Conservation (phyloP, 2,888 invertebrate species). For the Vannuccia rotundouncinata region DNA sequence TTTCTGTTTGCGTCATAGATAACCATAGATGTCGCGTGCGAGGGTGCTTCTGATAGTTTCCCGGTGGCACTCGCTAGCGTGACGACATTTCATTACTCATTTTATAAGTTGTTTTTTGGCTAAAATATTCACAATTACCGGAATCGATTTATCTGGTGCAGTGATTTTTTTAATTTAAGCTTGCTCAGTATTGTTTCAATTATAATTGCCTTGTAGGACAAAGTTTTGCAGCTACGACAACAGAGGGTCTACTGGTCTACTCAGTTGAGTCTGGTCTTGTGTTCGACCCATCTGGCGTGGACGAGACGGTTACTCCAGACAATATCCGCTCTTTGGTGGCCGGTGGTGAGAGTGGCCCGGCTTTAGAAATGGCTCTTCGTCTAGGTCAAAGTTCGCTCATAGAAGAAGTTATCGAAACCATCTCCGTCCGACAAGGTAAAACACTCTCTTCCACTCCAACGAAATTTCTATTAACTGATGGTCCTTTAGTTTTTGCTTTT, state of each 20-base stretch:
- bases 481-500: no score
- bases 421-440: constrained; percentile 70
- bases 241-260: constrained; percentile 87
- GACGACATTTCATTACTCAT: no score
- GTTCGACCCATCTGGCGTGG: constrained; percentile 82
- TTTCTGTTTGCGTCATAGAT: no score
- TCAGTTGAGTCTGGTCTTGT: constrained; percentile 68
- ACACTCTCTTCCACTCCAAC: no score
- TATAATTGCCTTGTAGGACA: constrained; percentile 25
- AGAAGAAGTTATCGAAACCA: constrained; percentile 72
- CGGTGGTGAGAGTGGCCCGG: constrained; percentile 58
- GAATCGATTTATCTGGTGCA: no score
- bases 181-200: constrained; percentile 17
- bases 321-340: constrained; percentile 46
- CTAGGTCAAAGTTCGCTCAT: constrained; percentile 73
- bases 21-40: no score
- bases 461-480: no score
- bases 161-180: no score
- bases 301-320: constrained; percentile 70
- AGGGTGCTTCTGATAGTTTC: no score
- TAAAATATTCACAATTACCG: no score
- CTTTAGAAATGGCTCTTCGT: constrained; percentile 75
- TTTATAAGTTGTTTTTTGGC: no score
- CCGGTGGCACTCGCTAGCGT: no score
- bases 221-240: constrained; percentile 79